Evolutionary conservation across 2,888 invertebrate genomes (phyloP).

Genomic region (Fissipunctia ypsillon): DNA sequence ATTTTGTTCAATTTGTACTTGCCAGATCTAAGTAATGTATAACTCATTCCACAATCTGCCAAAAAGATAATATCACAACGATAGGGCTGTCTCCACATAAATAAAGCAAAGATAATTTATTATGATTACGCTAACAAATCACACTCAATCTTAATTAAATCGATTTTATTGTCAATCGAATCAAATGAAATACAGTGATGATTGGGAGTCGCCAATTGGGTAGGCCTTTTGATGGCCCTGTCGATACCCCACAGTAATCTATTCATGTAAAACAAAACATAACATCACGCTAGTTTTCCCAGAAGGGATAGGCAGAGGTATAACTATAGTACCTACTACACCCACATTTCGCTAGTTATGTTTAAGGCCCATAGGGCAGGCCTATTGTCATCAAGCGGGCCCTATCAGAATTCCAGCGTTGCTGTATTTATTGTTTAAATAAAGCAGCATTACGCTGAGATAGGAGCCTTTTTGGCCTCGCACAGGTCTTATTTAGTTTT

Average conservation of each 20-base stretch:
- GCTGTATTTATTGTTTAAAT: background rate
- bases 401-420: background rate
- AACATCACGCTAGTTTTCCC: too few species aligned
- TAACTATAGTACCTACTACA: too few species aligned
- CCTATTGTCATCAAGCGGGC: background rate
- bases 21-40: too few species aligned
- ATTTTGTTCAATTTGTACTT: background rate
- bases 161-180: conserved; percentile 11
- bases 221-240: background rate
- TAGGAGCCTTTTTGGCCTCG: background rate
- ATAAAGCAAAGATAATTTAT: conserved; percentile 24
- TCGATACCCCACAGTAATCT: background rate
- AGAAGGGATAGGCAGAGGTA: too few species aligned
- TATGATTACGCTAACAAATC: conserved; percentile 24
- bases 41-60: conserved; percentile 1
- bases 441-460: background rate
- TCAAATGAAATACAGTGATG: background rate
- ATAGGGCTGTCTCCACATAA: conserved; percentile 23
- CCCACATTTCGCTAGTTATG: too few species aligned
- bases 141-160: conserved; percentile 47
- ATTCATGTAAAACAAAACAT: background rate
- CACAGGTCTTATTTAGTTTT: too few species aligned
- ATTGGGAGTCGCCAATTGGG: background rate
- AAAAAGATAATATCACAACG: conserved; percentile 21
- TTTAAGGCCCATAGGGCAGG: too few species aligned